Conservation (phyloP, 30 jellyfish, hydroid and myxozoan genomes). For the Mastigias papua region DNA sequence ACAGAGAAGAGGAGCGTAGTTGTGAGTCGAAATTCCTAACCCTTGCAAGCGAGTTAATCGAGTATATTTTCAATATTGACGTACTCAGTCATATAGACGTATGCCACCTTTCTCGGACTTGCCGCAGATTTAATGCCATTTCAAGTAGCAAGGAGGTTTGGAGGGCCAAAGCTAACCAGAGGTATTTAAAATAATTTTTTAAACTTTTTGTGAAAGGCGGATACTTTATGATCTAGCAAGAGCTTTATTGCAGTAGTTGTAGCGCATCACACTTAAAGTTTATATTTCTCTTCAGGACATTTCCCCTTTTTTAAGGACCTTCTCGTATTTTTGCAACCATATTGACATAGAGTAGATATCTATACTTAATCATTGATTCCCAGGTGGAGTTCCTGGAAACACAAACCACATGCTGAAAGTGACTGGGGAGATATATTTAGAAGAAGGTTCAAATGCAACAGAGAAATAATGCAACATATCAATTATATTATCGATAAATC, state of each 20-base stretch:
- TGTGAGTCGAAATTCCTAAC: constrained; percentile 6
- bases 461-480: constrained; percentile 15
- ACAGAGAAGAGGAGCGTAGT: not conserved
- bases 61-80: constrained; percentile 14
- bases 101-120: constrained; percentile 49
- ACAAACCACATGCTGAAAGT: constrained; percentile 11
- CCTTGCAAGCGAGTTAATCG: constrained; percentile 55
- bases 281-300: too few species aligned
- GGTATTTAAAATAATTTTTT: too few species aligned
- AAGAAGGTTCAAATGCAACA: constrained; percentile 49
- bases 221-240: too few species aligned
- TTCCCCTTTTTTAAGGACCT: too few species aligned
- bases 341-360: too few species aligned
- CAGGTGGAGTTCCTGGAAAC: constrained; percentile 50
- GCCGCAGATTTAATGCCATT: constrained; percentile 41
- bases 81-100: constrained; percentile 38
- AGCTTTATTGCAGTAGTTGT: too few species aligned
- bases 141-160: constrained; percentile 57
- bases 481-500: constrained; percentile 17
- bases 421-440: constrained; percentile 48
- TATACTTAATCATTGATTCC: too few species aligned
- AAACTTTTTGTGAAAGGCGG: too few species aligned
- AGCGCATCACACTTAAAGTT: too few species aligned
- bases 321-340: too few species aligned
- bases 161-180: constrained; percentile 47